Percentiles rank a stretch among this genome's conserved stretches.
These are phyloP conservation scores for Ceryle rudis DNA, from an alignment of 2,797 vertebrate genomes.

Conservation along the genomic window DNA sequence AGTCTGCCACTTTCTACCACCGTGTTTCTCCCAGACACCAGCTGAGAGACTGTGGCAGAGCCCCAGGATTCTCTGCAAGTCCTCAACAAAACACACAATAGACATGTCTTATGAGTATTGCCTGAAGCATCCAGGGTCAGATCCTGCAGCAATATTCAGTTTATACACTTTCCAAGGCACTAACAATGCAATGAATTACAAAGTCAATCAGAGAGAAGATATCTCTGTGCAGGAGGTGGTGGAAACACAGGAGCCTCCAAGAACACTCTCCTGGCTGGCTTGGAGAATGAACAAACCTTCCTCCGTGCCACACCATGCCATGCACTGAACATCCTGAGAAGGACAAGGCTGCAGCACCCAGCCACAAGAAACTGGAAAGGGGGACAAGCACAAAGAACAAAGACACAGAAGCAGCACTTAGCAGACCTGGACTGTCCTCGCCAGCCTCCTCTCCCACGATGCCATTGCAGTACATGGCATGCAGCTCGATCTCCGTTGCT, in stretches of 20 bases:
- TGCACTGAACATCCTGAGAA: not conserved
- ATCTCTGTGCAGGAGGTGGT: not conserved
- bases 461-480: slow-evolving; percentile 92
- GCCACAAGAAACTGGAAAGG: not conserved
- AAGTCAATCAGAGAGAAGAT: not conserved
- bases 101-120: not conserved
- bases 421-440: slow-evolving; percentile 53
- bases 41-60: too few relatives aligned
- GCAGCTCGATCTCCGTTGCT: slow-evolving; percentile 82
- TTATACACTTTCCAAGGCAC: not conserved
- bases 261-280: not conserved
- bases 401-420: not conserved
- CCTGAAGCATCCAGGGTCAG: not conserved
- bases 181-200: not conserved
- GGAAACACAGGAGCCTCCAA: not conserved
- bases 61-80: not conserved
- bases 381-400: not conserved
- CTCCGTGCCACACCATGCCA: not conserved
- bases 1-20: not conserved
- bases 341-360: not conserved
- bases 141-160: not conserved
- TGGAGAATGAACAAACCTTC: not conserved
- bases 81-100: slow-evolving; percentile 14
- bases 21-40: too few relatives aligned
- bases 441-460: slow-evolving; percentile 32